Conservation (phyloP, 2,797 vertebrate species). For the Netta rufina region DNA sequence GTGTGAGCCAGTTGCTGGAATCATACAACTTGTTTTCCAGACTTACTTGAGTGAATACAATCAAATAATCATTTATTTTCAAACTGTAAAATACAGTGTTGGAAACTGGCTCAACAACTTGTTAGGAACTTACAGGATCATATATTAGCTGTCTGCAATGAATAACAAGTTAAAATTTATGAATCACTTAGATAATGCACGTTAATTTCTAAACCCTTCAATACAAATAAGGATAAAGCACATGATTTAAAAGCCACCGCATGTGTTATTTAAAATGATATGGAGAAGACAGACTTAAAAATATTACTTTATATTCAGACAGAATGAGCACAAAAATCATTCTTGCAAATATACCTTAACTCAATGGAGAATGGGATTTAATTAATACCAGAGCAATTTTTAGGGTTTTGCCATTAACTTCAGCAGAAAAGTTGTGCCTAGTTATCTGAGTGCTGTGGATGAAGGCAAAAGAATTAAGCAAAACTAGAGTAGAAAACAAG, state of each 20-base stretch:
- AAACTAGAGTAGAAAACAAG: background rate
- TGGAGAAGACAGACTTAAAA: background rate
- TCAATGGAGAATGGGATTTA: background rate
- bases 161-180: background rate
- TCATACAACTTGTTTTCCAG: background rate
- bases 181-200: background rate
- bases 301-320: background rate
- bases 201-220: background rate
- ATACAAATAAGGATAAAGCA: background rate
- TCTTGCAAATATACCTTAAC: background rate
- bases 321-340: background rate
- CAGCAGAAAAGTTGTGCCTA: background rate
- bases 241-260: background rate
- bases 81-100: slow-evolving; percentile 4
- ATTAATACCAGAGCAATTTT: background rate
- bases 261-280: background rate
- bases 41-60: background rate
- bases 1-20: background rate
- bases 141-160: background rate
- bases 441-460: background rate
- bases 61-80: slow-evolving; percentile 23
- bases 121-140: background rate
- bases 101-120: slow-evolving; percentile 17
- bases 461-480: background rate
- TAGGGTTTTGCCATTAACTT: background rate